A percentile compares a stretch with the other conserved stretches of the same genome.
Conservation (phyloP, 1,140 invertebrate genomes). For the Latrodectus geometricus region DNA sequence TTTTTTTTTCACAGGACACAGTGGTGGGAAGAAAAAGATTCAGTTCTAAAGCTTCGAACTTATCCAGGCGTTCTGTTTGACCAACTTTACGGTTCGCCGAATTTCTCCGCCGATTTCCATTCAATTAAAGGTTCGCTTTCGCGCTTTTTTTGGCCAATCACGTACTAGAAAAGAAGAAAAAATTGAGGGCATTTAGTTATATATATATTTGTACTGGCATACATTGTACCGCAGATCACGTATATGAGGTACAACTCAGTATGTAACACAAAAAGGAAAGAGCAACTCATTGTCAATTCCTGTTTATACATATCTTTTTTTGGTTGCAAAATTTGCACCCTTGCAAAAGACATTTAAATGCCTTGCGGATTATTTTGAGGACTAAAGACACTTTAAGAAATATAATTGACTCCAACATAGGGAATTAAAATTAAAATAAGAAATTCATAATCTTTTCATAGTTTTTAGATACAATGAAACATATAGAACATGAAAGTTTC, state of each 20-base stretch:
- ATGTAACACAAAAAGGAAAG: neutral
- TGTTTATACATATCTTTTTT: no score
- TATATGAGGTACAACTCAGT: neutral
- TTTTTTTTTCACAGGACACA: conserved; percentile 10
- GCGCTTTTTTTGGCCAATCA: conserved; percentile 42
- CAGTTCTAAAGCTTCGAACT: neutral
- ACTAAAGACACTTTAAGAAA: no score
- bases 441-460: no score
- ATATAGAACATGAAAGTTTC: no score
- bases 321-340: no score
- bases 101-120: conserved; percentile 44
- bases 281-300: no score
- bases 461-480: no score
- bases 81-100: conserved; percentile 25
- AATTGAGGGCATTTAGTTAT: conserved; percentile 37
- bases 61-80: conserved; percentile 43
- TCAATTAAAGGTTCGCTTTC: conserved; percentile 56
- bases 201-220: conserved; percentile 25
- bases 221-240: neutral
- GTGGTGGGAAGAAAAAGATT: conserved; percentile 3
- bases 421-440: no score
- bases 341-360: no score
- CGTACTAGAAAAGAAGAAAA: conserved; percentile 10
- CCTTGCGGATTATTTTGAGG: no score
- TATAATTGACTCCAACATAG: no score